A percentile compares a stretch with the other conserved stretches of the same genome.
Evolutionary conservation across 2,888 invertebrate species (phyloP).

Genomic region (Tipula vernalis): DNA sequence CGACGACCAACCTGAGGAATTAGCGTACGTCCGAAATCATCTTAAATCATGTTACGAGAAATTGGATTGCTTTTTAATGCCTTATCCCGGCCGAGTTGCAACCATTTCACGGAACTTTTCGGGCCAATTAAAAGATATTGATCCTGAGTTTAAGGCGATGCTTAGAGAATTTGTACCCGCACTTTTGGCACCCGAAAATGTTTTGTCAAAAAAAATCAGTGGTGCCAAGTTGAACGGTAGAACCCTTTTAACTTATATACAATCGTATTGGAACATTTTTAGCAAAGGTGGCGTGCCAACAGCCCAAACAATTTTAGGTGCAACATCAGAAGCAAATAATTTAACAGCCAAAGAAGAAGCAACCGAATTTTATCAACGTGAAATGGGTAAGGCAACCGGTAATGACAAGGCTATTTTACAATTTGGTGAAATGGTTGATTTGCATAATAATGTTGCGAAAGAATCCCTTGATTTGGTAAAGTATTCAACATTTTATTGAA

Average conservation of each 20-base stretch:
- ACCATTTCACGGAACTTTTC: background rate
- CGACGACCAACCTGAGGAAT: slow-evolving; percentile 8
- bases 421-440: background rate
- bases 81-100: slow-evolving; percentile 12
- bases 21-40: slow-evolving; percentile 10
- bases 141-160: slow-evolving; percentile 13
- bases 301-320: slow-evolving; percentile 13
- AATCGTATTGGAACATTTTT: slow-evolving; percentile 12
- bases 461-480: background rate
- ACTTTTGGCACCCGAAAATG: slow-evolving; percentile 7
- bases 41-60: slow-evolving; percentile 9
- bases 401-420: background rate
- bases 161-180: slow-evolving; percentile 11
- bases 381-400: background rate
- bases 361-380: background rate
- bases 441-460: background rate
- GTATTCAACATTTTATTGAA: background rate
- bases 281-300: slow-evolving; percentile 11
- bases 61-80: slow-evolving; percentile 13
- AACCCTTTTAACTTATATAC: slow-evolving; percentile 8
- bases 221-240: slow-evolving; percentile 7
- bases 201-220: slow-evolving; percentile 12
- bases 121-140: slow-evolving; percentile 10
- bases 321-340: slow-evolving; percentile 12
- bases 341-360: slow-evolving; percentile 13